A percentile compares a stretch with the other conserved stretches of the same genome.
phyloP scores from a whole-genome alignment of 2,113 vertebrate species.

The Epinephelus cyanopodus region DNA sequence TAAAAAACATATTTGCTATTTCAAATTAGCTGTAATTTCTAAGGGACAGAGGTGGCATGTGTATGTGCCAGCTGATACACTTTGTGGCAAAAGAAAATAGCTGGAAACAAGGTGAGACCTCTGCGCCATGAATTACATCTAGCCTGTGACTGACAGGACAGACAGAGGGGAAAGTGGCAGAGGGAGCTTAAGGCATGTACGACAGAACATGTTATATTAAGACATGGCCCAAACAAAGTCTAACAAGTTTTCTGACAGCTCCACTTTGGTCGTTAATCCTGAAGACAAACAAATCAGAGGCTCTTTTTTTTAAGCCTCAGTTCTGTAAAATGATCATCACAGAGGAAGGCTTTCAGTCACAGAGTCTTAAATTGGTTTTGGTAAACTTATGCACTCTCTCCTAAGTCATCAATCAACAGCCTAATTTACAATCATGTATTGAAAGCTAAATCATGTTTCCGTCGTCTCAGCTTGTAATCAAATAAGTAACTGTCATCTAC shows the following conservation, averaged over 20 bases:
- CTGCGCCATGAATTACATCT: conserved; percentile 12
- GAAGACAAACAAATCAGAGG: conserved; percentile 2
- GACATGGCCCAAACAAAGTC: conserved; percentile 15
- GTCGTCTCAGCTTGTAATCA: conserved; percentile 8
- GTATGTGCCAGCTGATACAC: not conserved
- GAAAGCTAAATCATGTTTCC: conserved; percentile 22
- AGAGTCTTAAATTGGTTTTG: conserved; percentile 6
- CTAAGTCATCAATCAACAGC: conserved; percentile 31
- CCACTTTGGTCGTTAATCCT: not conserved
- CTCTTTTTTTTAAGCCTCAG: not conserved
- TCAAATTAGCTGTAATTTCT: too few relatives aligned
- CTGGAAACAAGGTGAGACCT: conserved; percentile 51
- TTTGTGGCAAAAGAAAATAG: conserved; percentile 23
- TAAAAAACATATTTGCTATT: too few relatives aligned
- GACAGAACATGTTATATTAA: conserved; percentile 13
- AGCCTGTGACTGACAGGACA: conserved; percentile 55
- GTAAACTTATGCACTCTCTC: not conserved
- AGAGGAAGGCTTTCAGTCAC: not conserved
- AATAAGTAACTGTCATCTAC: not conserved
- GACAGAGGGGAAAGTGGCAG: conserved; percentile 1
- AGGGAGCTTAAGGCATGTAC: conserved; percentile 2
- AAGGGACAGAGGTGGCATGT: not conserved
- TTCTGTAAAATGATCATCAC: not conserved
- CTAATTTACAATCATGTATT: conserved; percentile 2
- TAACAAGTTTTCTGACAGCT: not conserved